Conservation (phyloP, 2,797 vertebrate species). For the Mus spretus region DNA sequence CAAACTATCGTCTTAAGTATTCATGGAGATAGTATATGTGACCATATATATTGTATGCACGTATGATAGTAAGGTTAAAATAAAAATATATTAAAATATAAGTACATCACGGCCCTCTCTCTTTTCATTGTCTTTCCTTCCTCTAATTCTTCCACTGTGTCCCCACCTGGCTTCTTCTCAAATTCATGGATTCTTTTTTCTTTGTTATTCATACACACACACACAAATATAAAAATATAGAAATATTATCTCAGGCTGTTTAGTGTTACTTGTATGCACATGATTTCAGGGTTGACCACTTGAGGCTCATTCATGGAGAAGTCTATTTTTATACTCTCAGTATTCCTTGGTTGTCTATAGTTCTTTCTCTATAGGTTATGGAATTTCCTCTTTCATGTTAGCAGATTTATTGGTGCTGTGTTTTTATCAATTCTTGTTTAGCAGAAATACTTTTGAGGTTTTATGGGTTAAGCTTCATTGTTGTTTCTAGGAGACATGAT, state of each 20-base stretch:
- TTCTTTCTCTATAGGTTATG: not conserved
- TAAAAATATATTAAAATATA: not conserved
- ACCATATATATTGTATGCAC: not conserved
- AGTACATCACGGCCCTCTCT: not conserved
- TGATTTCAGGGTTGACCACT: not conserved
- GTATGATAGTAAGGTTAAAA: not conserved
- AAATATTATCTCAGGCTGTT: not conserved
- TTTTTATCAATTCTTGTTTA: not conserved
- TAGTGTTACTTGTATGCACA: not conserved
- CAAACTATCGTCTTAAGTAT: not conserved
- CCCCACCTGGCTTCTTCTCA: not conserved
- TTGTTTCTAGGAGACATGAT: not conserved
- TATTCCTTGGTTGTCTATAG: not conserved
- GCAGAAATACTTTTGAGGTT: not conserved
- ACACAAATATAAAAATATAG: not conserved
- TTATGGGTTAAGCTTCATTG: not conserved
- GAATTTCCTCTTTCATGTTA: not conserved
- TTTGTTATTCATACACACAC: not conserved
- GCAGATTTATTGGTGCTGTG: not conserved
- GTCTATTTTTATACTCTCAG: not conserved
- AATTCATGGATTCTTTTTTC: not conserved
- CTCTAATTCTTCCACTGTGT: not conserved
- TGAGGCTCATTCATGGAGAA: not conserved
- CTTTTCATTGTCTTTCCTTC: not conserved
- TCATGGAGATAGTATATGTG: not conserved